A percentile compares a stretch with the other conserved stretches of the same genome.
These are phyloP conservation scores for Xyrauchen texanus DNA, from an alignment of 2,113 vertebrate species.

Conservation along the genomic window DNA sequence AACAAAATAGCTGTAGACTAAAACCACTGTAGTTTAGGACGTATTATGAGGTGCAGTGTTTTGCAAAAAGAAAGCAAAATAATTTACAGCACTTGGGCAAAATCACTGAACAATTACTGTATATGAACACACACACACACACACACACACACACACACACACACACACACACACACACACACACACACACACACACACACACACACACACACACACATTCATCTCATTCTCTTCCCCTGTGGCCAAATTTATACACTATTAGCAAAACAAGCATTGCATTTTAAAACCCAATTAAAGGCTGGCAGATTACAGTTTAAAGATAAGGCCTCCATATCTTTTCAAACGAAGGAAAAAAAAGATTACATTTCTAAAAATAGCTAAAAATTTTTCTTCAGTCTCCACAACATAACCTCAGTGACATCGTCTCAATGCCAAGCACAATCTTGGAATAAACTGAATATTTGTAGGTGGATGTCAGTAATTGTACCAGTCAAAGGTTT, in stretches of 20 bases:
- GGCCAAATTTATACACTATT: conserved; percentile 70
- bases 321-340: conserved; percentile 46
- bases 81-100: too few species aligned
- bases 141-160: neutral
- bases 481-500: conserved; percentile 1
- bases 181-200: neutral
- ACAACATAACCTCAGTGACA: conserved; percentile 21
- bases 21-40: too few species aligned
- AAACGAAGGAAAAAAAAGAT: conserved; percentile 3
- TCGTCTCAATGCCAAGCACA: conserved; percentile 2
- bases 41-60: too few species aligned
- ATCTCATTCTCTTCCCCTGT: conserved; percentile 59
- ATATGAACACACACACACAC: neutral
- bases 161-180: neutral
- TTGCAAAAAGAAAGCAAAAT: too few species aligned
- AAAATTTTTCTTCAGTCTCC: neutral
- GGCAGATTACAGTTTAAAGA: conserved; percentile 51
- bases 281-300: conserved; percentile 58
- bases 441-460: neutral
- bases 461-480: conserved; percentile 19
- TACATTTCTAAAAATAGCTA: conserved; percentile 11
- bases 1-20: neutral
- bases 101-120: neutral
- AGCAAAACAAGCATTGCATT: conserved; percentile 70
- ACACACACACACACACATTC: neutral